phyloP scores from a whole-genome alignment of 2,888 invertebrate genomes.

The Zhengitettix transpicula region DNA sequence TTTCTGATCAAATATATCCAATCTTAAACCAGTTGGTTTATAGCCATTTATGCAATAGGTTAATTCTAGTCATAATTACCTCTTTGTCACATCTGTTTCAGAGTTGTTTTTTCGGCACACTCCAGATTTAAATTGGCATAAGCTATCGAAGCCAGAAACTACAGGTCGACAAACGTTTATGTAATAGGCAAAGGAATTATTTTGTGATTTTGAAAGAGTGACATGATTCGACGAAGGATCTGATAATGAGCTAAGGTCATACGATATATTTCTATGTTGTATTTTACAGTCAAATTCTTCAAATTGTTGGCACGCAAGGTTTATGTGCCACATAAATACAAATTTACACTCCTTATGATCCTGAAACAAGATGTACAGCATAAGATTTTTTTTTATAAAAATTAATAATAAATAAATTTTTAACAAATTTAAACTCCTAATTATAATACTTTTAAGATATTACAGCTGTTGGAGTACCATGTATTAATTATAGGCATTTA shows the following conservation, averaged over 20 bases:
- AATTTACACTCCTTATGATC: background rate
- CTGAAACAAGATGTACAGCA: background rate
- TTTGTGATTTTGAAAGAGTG: background rate
- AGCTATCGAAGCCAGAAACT: background rate
- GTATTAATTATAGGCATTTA: no score
- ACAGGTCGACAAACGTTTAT: background rate
- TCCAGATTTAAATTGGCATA: background rate
- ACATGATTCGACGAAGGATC: background rate
- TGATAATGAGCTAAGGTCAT: background rate
- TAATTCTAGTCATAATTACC: no score
- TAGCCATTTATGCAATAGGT: no score
- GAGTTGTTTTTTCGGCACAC: background rate
- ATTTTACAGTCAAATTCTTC: background rate
- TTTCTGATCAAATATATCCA: background rate
- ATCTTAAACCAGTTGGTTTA: no score
- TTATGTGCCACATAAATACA: background rate
- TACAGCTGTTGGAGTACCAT: no score
- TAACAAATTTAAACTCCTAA: no score
- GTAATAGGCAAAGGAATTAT: background rate
- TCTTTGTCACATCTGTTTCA: background rate
- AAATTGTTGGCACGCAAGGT: background rate
- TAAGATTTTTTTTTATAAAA: no score
- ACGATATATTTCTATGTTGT: background rate
- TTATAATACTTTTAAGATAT: no score
- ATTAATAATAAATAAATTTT: no score